These are phyloP conservation scores for Triplophysa yarkandensis DNA, from an alignment of 2,797 vertebrate species.

Conservation along the genomic window DNA sequence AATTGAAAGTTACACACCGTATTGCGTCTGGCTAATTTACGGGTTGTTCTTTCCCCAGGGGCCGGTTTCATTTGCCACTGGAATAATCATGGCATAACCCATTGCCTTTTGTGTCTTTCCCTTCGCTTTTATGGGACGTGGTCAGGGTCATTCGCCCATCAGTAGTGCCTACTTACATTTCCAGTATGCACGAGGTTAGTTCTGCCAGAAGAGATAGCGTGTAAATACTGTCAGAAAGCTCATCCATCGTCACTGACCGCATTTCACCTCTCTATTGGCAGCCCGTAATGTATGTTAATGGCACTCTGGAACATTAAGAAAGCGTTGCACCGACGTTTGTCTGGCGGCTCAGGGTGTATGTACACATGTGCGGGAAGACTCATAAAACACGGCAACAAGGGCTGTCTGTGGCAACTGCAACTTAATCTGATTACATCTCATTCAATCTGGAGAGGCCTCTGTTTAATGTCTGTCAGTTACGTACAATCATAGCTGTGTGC, in stretches of 20 bases:
- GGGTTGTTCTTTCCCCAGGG: constrained; percentile 25
- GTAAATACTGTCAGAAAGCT: constrained; percentile 42
- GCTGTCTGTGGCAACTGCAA: constrained; percentile 72
- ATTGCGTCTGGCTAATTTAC: constrained; percentile 55
- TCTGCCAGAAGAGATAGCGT: constrained; percentile 34
- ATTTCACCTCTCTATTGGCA: constrained; percentile 32
- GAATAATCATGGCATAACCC: constrained; percentile 50
- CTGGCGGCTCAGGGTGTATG: constrained; percentile 29
- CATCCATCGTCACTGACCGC: constrained; percentile 41
- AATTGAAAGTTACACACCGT: constrained; percentile 1
- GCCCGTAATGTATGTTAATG: constrained; percentile 56
- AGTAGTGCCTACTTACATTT: constrained; percentile 31
- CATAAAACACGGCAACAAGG: constrained; percentile 65
- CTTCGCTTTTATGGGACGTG: constrained; percentile 36
- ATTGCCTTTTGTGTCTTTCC: constrained; percentile 36
- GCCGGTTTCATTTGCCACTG: constrained; percentile 53
- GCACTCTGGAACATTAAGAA: constrained; percentile 46
- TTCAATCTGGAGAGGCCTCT: constrained; percentile 63
- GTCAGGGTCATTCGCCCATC: constrained; percentile 19
- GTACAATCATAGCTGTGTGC: constrained; percentile 31
- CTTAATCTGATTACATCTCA: constrained; percentile 76
- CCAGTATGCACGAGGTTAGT: constrained; percentile 36
- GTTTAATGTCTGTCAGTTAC: constrained; percentile 53
- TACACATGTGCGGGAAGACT: constrained; percentile 58
- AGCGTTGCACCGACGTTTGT: constrained; percentile 48